Evolutionary conservation across 1,140 invertebrate genomes (phyloP), one percentile per base, ranked within the genome.

Genomic region (Papilio aristodemus): DNA sequence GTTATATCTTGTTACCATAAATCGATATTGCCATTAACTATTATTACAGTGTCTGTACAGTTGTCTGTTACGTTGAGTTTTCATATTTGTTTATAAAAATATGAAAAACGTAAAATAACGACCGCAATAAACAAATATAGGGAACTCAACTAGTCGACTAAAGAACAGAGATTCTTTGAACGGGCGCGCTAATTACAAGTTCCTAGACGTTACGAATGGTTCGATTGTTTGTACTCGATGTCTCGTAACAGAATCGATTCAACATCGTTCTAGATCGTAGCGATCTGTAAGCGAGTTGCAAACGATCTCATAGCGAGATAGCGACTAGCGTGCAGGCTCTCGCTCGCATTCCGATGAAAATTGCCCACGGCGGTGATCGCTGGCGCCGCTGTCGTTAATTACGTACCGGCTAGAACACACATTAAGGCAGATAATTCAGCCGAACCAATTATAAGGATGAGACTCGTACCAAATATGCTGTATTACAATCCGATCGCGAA

Each of bases 371-470:
- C 74, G 58, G 73, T 79, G 75, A 84, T 81, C 77, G 72, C 75
- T 77, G 82, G 82, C 83, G 85, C 83, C 83, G 78, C 78, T 69
- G 70, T 75, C 76, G 76, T 77, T 84, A 83, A 83, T 85, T 82
- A 78, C 81, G 77, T 71, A 80, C 80, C 71, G 77, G 17, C 71
- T 75, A 79, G 79, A 82, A 86, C 83, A 84, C 79, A 74, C 80
- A 83, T 85, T 85, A 84, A 79, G 71, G 79, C 74, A 83, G 82
- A 83, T 87, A 85, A 85, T 83, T 84, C 78, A 83, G 76, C 79
- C 68, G 71, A 71, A 70, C 79, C 83, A 87, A 87, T 87, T 87
- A 87, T 74, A 83, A 74, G 36, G 81, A 82, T 81, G 81, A 79
- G 77, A 81, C 79, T 77, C 79, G 78, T 82, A 80, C 76, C 74